Evolutionary conservation across 2,888 invertebrate genomes (phyloP).

Genomic region (Eupeodes latifasciatus): DNA sequence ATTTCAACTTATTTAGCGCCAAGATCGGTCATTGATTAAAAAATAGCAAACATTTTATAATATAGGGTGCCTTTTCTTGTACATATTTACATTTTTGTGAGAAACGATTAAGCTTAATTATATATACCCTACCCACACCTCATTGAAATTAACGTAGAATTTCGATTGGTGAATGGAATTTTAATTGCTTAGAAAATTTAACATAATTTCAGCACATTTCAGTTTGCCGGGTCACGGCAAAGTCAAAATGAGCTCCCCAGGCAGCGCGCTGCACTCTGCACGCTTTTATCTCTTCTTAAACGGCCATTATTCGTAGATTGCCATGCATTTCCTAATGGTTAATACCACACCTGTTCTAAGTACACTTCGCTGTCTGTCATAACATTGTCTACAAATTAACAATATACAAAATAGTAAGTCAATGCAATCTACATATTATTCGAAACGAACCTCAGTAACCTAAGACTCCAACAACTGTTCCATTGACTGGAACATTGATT

Average conservation of each 20-base stretch:
- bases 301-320: neutral
- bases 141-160: neutral
- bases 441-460: slow-evolving; percentile 22
- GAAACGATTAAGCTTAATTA: neutral
- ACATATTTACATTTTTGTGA: neutral
- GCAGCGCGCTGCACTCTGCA: neutral
- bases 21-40: slow-evolving; percentile 5
- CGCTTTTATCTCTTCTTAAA: slow-evolving; percentile 6
- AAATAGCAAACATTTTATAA: no score
- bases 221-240: slow-evolving; percentile 21
- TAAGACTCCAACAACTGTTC: slow-evolving; percentile 28
- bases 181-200: slow-evolving; percentile 8
- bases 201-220: slow-evolving; percentile 14
- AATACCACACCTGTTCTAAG: slow-evolving; percentile 36
- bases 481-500: slow-evolving; percentile 31
- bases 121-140: neutral
- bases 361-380: slow-evolving; percentile 20
- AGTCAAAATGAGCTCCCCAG: neutral
- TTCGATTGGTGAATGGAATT: slow-evolving; percentile 25
- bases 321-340: neutral
- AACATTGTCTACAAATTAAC: slow-evolving; percentile 25
- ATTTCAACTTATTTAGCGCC: slow-evolving; percentile 9
- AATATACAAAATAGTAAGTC: slow-evolving; percentile 12
- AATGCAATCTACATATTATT: slow-evolving; percentile 10
- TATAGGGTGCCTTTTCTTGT: neutral